Evolutionary conservation across 2,888 invertebrate species (phyloP).

Genomic region (Esperia sulphurella): DNA sequence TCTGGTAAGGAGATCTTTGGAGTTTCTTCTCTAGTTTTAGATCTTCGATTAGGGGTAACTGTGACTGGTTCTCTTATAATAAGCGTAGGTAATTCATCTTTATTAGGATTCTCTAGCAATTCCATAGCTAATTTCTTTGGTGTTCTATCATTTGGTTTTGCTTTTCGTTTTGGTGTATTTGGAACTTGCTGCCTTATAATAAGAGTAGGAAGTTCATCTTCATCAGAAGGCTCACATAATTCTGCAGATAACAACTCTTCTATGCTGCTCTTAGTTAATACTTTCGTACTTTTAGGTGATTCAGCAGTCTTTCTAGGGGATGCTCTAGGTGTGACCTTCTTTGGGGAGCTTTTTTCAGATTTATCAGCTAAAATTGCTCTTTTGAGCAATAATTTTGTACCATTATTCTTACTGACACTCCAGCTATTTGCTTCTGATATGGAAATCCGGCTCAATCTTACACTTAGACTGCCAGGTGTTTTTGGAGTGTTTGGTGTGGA

Average conservation of each 20-base stretch:
- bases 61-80: conserved; percentile 55
- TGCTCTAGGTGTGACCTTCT: conserved; percentile 38
- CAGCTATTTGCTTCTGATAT: conserved; percentile 60
- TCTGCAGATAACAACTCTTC: conserved; percentile 61
- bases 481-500: conserved; percentile 35
- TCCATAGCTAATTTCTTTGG: conserved; percentile 49
- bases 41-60: neutral
- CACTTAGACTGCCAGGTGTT: conserved; percentile 61
- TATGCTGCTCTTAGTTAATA: conserved; percentile 37
- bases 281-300: conserved; percentile 46
- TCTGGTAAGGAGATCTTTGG: neutral
- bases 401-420: conserved; percentile 67
- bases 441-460: conserved; percentile 58
- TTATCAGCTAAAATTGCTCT: conserved; percentile 68
- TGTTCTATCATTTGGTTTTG: conserved; percentile 44
- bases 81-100: conserved; percentile 57
- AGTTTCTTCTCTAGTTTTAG: neutral
- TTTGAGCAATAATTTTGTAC: conserved; percentile 66
- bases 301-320: conserved; percentile 42
- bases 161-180: conserved; percentile 55
- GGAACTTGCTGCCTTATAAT: conserved; percentile 56
- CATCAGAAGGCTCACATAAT: conserved; percentile 62
- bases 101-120: conserved; percentile 49
- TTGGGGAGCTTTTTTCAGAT: conserved; percentile 56
- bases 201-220: conserved; percentile 57